Conservation (phyloP, 2,113 vertebrate species). For the Halichoeres trimaculatus region DNA sequence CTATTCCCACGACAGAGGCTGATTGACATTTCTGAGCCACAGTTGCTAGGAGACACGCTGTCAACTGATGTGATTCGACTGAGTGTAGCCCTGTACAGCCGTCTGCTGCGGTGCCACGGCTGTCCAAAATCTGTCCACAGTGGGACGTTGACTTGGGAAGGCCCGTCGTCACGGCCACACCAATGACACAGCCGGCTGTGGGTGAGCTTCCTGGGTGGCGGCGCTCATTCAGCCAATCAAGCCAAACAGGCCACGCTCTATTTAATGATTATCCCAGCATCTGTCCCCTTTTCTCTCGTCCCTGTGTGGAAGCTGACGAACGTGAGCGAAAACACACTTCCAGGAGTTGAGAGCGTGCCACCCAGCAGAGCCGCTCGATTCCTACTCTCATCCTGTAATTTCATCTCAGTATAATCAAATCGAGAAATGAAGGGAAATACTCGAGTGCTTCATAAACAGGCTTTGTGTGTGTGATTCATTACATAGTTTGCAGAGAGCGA, state of each 20-base stretch:
- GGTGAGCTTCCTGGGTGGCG: conserved; percentile 60
- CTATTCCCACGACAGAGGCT: not conserved
- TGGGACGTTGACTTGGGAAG: conserved; percentile 42
- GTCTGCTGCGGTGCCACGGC: conserved; percentile 32
- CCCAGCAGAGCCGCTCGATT: conserved; percentile 38
- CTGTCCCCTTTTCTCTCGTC: conserved; percentile 67
- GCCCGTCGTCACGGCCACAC: conserved; percentile 68
- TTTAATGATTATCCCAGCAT: conserved; percentile 77
- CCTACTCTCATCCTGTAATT: conserved; percentile 44
- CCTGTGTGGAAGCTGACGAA: conserved; percentile 37
- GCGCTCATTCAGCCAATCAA: conserved; percentile 75
- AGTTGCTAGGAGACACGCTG: conserved; percentile 7
- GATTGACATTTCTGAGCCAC: not conserved
- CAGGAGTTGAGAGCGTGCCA: conserved; percentile 28
- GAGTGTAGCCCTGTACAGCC: not conserved
- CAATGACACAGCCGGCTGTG: conserved; percentile 65
- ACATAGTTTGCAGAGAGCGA: conserved; percentile 45
- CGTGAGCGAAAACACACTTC: conserved; percentile 23
- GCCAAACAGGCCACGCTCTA: conserved; percentile 76
- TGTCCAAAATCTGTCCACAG: conserved; percentile 62
- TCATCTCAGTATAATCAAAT: conserved; percentile 62
- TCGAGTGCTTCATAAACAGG: conserved; percentile 41
- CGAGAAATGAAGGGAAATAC: conserved; percentile 41
- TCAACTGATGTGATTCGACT: not conserved
- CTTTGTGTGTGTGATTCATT: conserved; percentile 47